These are phyloP conservation scores for Xiphias gladius DNA, from an alignment of 2,113 vertebrate species.

Conservation along the genomic window DNA sequence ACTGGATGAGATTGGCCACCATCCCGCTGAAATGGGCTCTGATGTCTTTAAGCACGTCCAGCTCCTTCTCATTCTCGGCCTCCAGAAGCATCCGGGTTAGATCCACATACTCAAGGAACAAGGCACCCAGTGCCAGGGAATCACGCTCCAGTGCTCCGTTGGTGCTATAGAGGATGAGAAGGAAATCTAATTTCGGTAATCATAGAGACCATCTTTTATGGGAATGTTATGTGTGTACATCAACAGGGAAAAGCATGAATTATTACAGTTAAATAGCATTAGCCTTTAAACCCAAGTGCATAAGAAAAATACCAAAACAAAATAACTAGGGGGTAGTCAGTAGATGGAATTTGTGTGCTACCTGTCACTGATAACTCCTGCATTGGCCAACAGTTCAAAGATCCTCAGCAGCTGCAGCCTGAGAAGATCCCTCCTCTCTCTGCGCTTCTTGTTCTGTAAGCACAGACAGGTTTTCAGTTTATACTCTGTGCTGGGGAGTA, in stretches of 20 bases:
- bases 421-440: slow-evolving; percentile 94
- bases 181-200: slow-evolving; percentile 3
- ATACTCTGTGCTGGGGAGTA: neutral
- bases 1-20: slow-evolving; percentile 98
- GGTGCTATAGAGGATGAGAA: slow-evolving; percentile 84
- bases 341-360: slow-evolving; percentile 61
- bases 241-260: no score
- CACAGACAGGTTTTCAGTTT: slow-evolving; percentile 18
- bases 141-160: slow-evolving; percentile 97
- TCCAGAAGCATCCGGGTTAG: slow-evolving; percentile 98
- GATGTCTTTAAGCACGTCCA: slow-evolving; percentile 98
- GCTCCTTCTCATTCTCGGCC: slow-evolving; percentile 95
- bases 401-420: slow-evolving; percentile 94
- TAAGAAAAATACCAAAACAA: neutral
- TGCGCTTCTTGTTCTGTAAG: slow-evolving; percentile 95
- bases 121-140: slow-evolving; percentile 93
- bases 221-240: neutral
- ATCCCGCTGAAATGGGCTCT: slow-evolving; percentile 98
- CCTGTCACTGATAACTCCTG: slow-evolving; percentile 99
- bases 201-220: neutral
- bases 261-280: neutral
- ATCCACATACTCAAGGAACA: slow-evolving; percentile 98
- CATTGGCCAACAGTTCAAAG: slow-evolving; percentile 97
- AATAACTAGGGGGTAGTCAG: neutral
- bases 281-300: neutral